Base-by-base conservation (phyloP, 2,113 vertebrate species). In the Rhadina sibilatrix region DNA sequence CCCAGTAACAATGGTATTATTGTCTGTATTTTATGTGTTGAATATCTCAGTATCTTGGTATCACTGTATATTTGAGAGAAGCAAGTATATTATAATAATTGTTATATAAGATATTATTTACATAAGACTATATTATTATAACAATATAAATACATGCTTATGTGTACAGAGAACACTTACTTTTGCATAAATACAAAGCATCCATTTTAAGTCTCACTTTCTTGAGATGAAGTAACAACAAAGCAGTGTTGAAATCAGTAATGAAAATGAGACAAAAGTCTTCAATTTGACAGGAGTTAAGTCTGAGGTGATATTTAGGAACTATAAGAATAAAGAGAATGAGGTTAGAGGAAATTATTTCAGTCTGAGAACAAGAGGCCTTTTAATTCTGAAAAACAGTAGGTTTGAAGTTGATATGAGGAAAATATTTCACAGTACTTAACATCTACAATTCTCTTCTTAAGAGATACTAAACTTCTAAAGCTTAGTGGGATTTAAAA, bases 401-500 rank as follows among this genome's bases (percentile, higher is more conserved):
- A 35, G 10, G 37, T 91, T n/a, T 53, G 25, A 83, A 89, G 15
- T 83, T 89, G n/a, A 57, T 83, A 19, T 0, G 3, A 53, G 22
- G 10, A 20, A 75, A 87, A 12, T 13, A 17, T 78, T 83, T 75
- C 78, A 38, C 24, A 24, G 23, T 42, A 38, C 6, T 5, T 84
- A 81, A 71, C 14, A 27, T 46, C 31, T 91, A 63, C 30, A 87
- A 46, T 68, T 79, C 61, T 15, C 12, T 79, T 54, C 35, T 40
- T 83, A 64, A 50, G 68, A 57, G 6, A 37, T 80, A 11, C 9
- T 47, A 7, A 64, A 75, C 19, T 90, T 87, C 79, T 40, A 92
- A 88, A 77, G n/a, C 54, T 72, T 65, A 37, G 24, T 57, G 31
- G 22, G 85, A 59, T 78, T 95, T 91, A 70, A 87, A 83, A 35